Percentiles rank a stretch among this genome's conserved stretches.
Conservation (phyloP, 2,888 invertebrate genomes). For the Tupiocoris notatus region DNA sequence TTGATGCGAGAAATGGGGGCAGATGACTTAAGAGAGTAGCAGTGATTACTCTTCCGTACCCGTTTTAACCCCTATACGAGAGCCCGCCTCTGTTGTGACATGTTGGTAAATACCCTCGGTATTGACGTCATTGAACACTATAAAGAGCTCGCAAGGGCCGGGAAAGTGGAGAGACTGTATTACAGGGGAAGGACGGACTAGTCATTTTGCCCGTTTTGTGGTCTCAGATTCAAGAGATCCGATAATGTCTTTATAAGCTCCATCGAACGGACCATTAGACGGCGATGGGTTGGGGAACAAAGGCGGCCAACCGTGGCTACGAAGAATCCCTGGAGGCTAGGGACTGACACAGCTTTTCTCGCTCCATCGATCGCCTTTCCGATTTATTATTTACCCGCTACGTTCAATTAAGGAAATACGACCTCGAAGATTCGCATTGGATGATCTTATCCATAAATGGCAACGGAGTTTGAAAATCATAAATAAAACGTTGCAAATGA, state of each 20-base stretch:
- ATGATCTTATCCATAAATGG: no score
- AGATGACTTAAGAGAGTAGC: constrained; percentile 30
- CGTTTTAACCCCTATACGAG: neutral
- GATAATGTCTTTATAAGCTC: constrained; percentile 40
- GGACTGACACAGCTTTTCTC: neutral
- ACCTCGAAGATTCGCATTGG: no score
- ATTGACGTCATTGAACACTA: neutral
- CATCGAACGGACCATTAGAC: constrained; percentile 29
- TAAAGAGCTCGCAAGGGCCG: neutral
- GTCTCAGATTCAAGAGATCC: constrained; percentile 26
- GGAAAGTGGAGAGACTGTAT: neutral
- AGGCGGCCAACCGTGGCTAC: neutral
- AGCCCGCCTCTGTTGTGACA: constrained; percentile 31
- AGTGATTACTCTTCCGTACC: constrained; percentile 24
- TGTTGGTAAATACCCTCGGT: constrained; percentile 36
- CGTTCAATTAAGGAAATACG: no score
- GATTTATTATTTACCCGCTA: no score
- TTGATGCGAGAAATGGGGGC: constrained; percentile 40
- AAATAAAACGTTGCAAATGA: no score
- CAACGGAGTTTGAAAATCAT: no score
- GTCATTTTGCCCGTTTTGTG: constrained; percentile 20
- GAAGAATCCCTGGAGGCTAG: neutral
- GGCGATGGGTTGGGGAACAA: neutral
- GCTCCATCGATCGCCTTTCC: neutral
- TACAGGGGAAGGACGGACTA: neutral